Percentiles rank a stretch among this genome's conserved stretches.
Evolutionary conservation across 2,113 vertebrate genomes (phyloP).

Genomic region (Petromus typicus): DNA sequence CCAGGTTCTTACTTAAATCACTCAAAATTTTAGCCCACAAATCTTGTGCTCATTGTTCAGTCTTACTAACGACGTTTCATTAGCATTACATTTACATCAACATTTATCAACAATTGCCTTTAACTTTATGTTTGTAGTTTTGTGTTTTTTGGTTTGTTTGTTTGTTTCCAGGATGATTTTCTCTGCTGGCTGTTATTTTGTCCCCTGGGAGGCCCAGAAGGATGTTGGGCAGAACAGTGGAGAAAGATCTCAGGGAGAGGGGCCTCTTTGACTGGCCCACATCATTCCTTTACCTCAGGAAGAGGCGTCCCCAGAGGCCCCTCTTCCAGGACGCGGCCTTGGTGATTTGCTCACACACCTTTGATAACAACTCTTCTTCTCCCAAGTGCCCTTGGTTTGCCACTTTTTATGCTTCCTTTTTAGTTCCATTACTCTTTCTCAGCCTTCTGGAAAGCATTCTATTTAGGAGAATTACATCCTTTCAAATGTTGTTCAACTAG

Average conservation of each 20-base stretch:
- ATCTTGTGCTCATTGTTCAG: background rate
- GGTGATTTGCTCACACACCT: background rate
- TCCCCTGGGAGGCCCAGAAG: no score
- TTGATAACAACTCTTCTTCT: background rate
- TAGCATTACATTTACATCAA: background rate
- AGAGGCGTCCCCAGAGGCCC: no score
- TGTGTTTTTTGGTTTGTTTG: background rate
- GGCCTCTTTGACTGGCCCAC: no score
- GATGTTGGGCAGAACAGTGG: no score
- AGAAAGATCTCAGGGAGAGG: background rate
- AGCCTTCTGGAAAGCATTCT: background rate
- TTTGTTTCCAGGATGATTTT: background rate
- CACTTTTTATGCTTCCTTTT: background rate
- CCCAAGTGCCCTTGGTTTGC: background rate
- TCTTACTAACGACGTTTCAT: background rate
- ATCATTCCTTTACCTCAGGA: rapidly evolving
- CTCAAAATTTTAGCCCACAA: background rate
- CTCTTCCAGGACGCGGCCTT: rapidly evolving
- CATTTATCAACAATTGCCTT: background rate
- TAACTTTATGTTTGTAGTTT: background rate
- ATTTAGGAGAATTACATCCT: background rate
- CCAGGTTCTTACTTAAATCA: background rate
- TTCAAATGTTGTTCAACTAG: background rate
- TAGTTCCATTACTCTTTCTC: background rate
- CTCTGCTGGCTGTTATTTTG: background rate